phyloP scores from a whole-genome alignment of 2,888 invertebrate genomes.

The Amphipoea lucens region DNA sequence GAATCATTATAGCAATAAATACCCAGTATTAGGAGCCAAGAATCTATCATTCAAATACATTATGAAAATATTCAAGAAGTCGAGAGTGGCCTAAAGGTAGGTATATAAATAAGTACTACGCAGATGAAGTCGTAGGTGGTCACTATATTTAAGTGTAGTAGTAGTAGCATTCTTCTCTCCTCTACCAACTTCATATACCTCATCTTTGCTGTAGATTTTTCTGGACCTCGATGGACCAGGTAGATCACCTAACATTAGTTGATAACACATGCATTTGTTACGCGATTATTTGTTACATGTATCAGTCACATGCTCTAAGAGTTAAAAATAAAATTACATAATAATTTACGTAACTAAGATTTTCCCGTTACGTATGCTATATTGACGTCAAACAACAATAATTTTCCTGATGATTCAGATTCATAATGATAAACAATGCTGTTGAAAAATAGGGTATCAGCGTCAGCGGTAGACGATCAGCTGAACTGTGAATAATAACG shows the following conservation, averaged over 20 bases:
- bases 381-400: slow-evolving; percentile 19
- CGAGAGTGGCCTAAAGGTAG: slow-evolving; percentile 6
- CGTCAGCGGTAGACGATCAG: neutral
- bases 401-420: slow-evolving; percentile 27
- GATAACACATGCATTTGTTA: neutral
- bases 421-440: neutral
- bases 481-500: neutral
- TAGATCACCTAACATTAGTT: neutral
- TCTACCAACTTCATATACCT: neutral
- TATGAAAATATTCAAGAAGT: slow-evolving; percentile 35
- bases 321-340: slow-evolving; percentile 32
- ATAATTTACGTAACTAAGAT: slow-evolving; percentile 19
- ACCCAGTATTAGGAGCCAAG: slow-evolving; percentile 24
- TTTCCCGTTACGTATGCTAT: slow-evolving; percentile 29
- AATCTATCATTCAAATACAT: slow-evolving; percentile 43
- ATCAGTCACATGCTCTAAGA: neutral
- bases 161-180: slow-evolving; percentile 15
- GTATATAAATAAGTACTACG: slow-evolving; percentile 40
- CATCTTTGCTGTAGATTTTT: neutral
- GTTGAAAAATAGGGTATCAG: neutral
- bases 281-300: neutral
- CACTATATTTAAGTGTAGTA: slow-evolving; percentile 40
- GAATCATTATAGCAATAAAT: slow-evolving; percentile 11
- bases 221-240: neutral
- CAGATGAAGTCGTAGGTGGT: slow-evolving; percentile 44